These are phyloP conservation scores for Brachyhypopomus occidentalis DNA, from an alignment of 2,113 vertebrate genomes.

Conservation along the genomic window DNA sequence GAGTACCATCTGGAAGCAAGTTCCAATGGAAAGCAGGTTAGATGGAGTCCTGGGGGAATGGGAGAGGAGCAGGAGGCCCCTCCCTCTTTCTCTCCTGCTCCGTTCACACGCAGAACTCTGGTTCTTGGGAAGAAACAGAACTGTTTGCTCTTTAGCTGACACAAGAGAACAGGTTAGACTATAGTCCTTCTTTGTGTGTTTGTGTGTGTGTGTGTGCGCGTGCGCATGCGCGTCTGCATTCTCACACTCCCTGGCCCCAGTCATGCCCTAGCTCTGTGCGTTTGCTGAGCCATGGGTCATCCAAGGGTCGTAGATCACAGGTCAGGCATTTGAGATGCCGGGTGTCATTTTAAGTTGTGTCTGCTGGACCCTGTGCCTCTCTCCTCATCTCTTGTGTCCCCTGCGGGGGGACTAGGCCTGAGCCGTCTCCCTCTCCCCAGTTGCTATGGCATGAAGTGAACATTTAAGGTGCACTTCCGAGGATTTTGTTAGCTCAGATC, in stretches of 20 bases:
- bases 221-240: neutral
- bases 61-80: neutral
- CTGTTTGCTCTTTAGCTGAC: neutral
- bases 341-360: neutral
- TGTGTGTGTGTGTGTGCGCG: neutral
- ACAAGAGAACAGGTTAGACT: neutral
- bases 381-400: neutral
- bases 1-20: conserved; percentile 42
- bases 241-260: conserved; percentile 11
- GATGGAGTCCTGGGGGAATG: conserved; percentile 29
- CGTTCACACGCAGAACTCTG: neutral
- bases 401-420: neutral
- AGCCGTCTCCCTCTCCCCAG: neutral
- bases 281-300: conserved; percentile 21
- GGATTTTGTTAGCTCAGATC: too few relatives aligned
- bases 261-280: neutral
- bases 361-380: neutral
- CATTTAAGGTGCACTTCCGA: too few relatives aligned
- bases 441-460: too few relatives aligned
- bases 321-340: conserved; percentile 19
- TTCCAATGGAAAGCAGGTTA: conserved; percentile 47
- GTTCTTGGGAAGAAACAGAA: neutral
- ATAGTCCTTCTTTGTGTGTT: neutral
- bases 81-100: neutral
- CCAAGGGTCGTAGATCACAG: conserved; percentile 27